Conservation (phyloP, 2,888 invertebrate species). For the Caenorhabditis virilis region DNA sequence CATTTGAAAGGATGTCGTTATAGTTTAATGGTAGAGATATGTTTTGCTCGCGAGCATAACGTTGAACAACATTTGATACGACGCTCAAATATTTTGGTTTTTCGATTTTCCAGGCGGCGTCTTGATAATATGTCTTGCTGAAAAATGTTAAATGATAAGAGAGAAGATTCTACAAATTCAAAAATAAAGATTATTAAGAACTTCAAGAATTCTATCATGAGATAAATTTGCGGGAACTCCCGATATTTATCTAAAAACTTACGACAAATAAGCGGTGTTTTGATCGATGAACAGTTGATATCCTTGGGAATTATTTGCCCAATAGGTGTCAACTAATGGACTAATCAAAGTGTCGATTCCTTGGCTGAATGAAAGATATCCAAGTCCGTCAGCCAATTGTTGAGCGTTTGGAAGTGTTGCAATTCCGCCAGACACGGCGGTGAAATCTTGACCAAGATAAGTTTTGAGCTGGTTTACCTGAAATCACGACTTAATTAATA, state of each 20-base stretch:
- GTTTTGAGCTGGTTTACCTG: too few species aligned
- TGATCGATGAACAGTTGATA: constrained; percentile 49
- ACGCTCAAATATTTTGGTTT: constrained; percentile 20
- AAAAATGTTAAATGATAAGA: neutral
- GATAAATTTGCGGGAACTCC: neutral
- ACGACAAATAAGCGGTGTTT: constrained; percentile 35
- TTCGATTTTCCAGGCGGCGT: constrained; percentile 40
- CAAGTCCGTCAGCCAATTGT: constrained; percentile 38
- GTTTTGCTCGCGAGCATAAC: constrained; percentile 26
- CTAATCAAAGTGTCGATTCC: constrained; percentile 45
- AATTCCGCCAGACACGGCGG: constrained; percentile 20
- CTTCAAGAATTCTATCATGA: too few species aligned
- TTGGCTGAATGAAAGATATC: constrained; percentile 40
- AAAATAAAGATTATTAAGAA: constrained; percentile 2
- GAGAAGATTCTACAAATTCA: too few species aligned
- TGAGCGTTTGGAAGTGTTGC: constrained; percentile 25
- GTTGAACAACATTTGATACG: constrained; percentile 11
- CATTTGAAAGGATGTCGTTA: constrained; percentile 8
- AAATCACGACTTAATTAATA: too few species aligned
- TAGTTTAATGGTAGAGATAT: constrained; percentile 3
- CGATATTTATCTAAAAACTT: constrained; percentile 3
- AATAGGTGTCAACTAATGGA: constrained; percentile 49
- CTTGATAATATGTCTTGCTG: constrained; percentile 47
- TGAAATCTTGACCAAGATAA: constrained; percentile 26
- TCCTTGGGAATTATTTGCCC: constrained; percentile 40